Base-by-base conservation (phyloP, 2,797 vertebrate genomes). In the Poeciliopsis turneri region DNA sequence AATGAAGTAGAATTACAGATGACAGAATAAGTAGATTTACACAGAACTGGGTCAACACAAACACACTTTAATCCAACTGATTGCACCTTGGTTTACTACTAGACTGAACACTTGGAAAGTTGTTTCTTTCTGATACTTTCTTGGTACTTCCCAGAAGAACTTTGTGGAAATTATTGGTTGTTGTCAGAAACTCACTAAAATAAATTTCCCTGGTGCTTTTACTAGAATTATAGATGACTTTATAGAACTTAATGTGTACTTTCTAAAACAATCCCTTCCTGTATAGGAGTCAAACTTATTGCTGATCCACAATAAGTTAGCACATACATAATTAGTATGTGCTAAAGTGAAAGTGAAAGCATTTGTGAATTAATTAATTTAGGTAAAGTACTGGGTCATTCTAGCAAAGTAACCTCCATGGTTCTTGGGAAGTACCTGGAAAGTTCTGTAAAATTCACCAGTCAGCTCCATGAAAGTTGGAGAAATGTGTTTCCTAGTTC, bases 1-100 rank as follows among this genome's bases (percentile, higher is more conserved):
- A 69, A 39, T 49, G 36, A 74, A 75, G 36, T n/a, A 23, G 15
- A 75, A 47, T 64, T 57, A 23, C 59, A 49, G 59, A 57, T 64
- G 13, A 53, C n/a, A 30, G 23, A 76, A 49, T 18, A n/a, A 3
- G 39, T 25, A 73, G 72, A 69, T 8, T 72, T n/a, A 68, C 18
- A 76, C 33, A 61, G 53, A 59, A 64, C 0, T 33, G 74, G 74
- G 43, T 49, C 66, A 41, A 4, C 13, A 8, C 28, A n/a, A 47
- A 53, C 28, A 53, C 10, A 33, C 41, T 53, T 79, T 78, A 66
- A 13, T 68, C 39, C 30, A 47, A 6, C 10, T 75, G 28, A 39
- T 57, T 45, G 33, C 61, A 28, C 49, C 47, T n/a, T 36, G 45
- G 20, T 69, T 43, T 46, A 11, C 72, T 28, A 4, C 72, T n/a